Base-by-base conservation (phyloP, 2,888 invertebrate genomes). In the Myathropa florea region DNA sequence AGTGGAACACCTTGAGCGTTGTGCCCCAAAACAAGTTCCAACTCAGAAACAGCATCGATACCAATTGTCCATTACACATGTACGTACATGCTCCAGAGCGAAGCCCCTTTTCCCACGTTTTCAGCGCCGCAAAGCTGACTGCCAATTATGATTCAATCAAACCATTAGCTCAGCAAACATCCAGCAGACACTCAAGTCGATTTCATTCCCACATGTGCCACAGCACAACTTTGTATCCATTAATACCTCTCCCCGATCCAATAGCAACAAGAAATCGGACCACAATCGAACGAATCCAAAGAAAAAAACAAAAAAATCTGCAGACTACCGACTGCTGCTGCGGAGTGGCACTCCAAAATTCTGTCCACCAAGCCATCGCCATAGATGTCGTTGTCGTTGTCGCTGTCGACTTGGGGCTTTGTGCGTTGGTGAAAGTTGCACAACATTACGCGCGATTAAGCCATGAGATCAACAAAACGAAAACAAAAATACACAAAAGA, bases 371-470 rank as follows among this genome's bases (percentile, higher is more conserved):
- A 28, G 14, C 72, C 6, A 63, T 53, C 30, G 55, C 53, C 36
- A 65, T 57, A 33, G 65, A 28, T 59, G 24, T 26, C 18, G 55
- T 33, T 75, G 4, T n/a, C n/a, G n/a, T n/a, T n/a, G 10, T 9
- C 3, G 55, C 59, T 65, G 33, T 33, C 30, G 30, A 30, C 30
- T 30, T n/a, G 46, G 7, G 46, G 46, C 9, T 46, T 53, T 33
- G 21, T 68, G 68, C 60, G 53, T 68, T 68, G 53, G 77, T 77
- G 77, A 77, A 77, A 77, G 77, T 77, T 33, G 53, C 61, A 59
- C 59, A 73, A 24, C 33, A 68, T 68, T 68, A 68, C 61, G 64
- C 75, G 75, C 36, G 55, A 36, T 57, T 65, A 65, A 26, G 24
- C 55, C 57, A 64, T 46, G 46, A 46, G 46, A 46, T 46, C 46